These are phyloP conservation scores for Leuciscus waleckii DNA, from an alignment of 2,797 vertebrate species.

Conservation along the genomic window DNA sequence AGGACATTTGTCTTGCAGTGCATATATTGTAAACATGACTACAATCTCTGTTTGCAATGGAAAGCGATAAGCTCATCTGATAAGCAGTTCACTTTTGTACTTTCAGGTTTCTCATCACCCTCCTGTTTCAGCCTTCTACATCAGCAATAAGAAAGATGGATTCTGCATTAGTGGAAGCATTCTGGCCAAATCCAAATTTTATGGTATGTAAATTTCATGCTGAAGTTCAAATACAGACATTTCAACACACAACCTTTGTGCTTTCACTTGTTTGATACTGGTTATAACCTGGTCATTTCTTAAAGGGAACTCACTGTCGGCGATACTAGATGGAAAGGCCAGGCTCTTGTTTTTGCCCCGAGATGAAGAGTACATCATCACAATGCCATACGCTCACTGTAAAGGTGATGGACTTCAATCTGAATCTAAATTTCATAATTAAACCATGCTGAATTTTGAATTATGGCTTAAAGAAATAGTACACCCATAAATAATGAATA, in stretches of 20 bases:
- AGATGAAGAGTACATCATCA: constrained; percentile 93
- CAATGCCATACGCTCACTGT: constrained; percentile 98
- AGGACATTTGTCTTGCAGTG: background rate
- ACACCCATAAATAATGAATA: background rate
- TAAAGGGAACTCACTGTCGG: constrained; percentile 94
- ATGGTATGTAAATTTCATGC: constrained; percentile 78
- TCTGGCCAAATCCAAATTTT: constrained; percentile 94
- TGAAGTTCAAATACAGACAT: background rate
- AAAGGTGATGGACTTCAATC: constrained; percentile 81
- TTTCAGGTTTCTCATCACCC: constrained; percentile 95
- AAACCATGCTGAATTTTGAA: background rate
- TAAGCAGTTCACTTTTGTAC: background rate
- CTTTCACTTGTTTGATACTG: background rate
- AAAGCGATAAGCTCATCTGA: background rate
- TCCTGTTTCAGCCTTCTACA: constrained; percentile 93
- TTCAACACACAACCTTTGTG: background rate
- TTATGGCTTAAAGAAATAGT: background rate
- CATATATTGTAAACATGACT: background rate
- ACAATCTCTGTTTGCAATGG: background rate
- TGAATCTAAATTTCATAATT: background rate
- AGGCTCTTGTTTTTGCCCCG: constrained; percentile 86
- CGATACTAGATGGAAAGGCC: constrained; percentile 93
- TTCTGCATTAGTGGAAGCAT: constrained; percentile 94
- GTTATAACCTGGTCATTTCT: constrained; percentile 41
- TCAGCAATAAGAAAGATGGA: constrained; percentile 95